Percentiles rank a stretch among this genome's conserved stretches.
phyloP scores from a whole-genome alignment of 2,797 vertebrate genomes.

The Sylvilagus floridanus region DNA sequence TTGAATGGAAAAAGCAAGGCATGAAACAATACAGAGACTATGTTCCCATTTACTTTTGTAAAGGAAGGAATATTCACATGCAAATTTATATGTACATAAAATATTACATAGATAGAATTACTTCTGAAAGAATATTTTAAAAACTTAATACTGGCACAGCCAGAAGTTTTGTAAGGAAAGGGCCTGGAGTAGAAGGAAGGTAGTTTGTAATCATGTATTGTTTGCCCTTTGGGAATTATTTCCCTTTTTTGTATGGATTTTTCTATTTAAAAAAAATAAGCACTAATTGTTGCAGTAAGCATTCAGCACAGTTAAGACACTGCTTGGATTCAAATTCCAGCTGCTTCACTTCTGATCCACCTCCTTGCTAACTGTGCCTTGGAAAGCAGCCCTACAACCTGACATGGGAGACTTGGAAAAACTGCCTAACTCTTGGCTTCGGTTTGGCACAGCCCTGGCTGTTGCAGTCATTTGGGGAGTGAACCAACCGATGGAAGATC shows the following conservation, averaged over 20 bases:
- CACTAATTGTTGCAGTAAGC: background rate
- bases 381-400: no score
- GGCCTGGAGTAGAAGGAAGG: background rate
- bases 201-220: slow-evolving; percentile 29
- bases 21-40: slow-evolving; percentile 13
- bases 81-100: background rate
- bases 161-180: slow-evolving; percentile 6
- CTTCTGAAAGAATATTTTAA: slow-evolving; percentile 7
- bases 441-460: no score
- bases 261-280: slow-evolving; percentile 34
- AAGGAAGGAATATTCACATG: background rate
- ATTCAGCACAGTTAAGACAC: no score
- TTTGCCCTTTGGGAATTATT: slow-evolving; percentile 34
- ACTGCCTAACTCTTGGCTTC: no score
- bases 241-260: background rate
- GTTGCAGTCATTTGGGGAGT: no score
- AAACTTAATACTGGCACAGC: background rate
- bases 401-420: no score
- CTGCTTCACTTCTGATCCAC: no score
- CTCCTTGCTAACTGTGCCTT: no score
- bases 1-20: background rate
- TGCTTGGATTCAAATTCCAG: no score
- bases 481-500: no score
- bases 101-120: background rate
- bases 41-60: background rate